Conservation (phyloP, 92 coral and sea anemone genomes). For the Umimayanthus chanpuru region DNA sequence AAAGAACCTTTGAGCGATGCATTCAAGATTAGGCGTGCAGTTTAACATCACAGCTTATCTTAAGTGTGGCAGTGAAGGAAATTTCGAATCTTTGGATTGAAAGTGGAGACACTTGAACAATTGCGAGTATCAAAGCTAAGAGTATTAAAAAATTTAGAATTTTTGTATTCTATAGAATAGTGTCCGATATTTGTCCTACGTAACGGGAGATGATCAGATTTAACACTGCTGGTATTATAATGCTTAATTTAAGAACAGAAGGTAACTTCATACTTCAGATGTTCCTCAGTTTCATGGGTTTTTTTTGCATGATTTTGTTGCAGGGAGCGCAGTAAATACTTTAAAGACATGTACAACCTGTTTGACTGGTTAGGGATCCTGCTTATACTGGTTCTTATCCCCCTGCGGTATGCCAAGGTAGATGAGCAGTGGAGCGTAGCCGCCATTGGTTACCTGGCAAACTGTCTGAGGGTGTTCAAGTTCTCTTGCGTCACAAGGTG, state of each 20-base stretch:
- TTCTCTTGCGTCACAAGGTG: conserved; percentile 85
- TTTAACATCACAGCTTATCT: no score
- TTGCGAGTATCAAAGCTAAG: no score
- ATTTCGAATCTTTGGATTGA: no score
- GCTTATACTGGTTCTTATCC: conserved; percentile 59
- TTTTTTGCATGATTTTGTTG: conserved; percentile 2
- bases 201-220: no score
- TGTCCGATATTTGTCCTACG: no score
- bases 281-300: neutral
- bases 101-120: no score
- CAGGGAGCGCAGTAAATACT: conserved; percentile 71
- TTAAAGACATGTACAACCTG: conserved; percentile 72
- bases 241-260: neutral
- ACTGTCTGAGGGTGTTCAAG: conserved; percentile 76
- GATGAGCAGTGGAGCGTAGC: conserved; percentile 79
- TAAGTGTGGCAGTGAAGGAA: no score
- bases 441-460: conserved; percentile 74
- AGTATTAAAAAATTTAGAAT: no score
- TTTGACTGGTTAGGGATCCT: conserved; percentile 87
- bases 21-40: no score
- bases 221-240: no score
- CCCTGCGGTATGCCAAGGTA: conserved; percentile 70
- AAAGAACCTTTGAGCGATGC: neutral
- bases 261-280: neutral
- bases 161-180: no score